Evolutionary conservation across 2,797 vertebrate species (phyloP), one percentile per base, ranked within the genome.

Genomic region (Alectoris magna): DNA sequence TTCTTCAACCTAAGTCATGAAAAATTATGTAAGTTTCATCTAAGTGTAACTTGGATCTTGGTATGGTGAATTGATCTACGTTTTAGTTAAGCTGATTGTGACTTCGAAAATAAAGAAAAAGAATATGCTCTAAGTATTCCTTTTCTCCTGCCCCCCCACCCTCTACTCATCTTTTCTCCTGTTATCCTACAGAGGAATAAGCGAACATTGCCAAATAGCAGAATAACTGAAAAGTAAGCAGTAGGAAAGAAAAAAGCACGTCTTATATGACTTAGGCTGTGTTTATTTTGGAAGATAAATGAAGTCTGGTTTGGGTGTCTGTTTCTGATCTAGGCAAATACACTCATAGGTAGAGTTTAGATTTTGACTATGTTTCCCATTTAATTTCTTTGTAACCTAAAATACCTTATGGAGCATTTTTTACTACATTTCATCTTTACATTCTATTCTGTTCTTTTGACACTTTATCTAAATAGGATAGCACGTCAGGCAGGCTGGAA

Each of bases 241-340:
- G 5, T 14, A n/a, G 81, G 16, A 68, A 73, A 71, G 66, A 21
- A 8, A 81, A 26, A 8, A 78, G 1, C 16, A 74, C 29, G 67
- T 88, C 34, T 89, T 70, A 58, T 34, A 55, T 26, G 58, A 81
- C 19, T 84, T 78, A 91, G 83, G 12, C 23, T 56, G 11, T 68
- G 68, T 88, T 93, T 87, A 14, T 55, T 96, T 91, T 80, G 67
- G 77, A 86, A 80, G 51, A 66, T 38, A 73, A 89, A 76, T 46
- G 17, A 85, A 15, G 12, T 83, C 31, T 75, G 43, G 6, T 76
- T 58, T 87, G 15, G 2, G 14, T 66, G 9, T 64, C 26, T 82
- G 12, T 67, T 91, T 91, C 41, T 87, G 38, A 80, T 91, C 55
- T 59, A 66, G n/a, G 44, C 11, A 80, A 74, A 59, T 6, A 9